Conservation (phyloP, 2,113 vertebrate species). For the Bujurquina vittata region DNA sequence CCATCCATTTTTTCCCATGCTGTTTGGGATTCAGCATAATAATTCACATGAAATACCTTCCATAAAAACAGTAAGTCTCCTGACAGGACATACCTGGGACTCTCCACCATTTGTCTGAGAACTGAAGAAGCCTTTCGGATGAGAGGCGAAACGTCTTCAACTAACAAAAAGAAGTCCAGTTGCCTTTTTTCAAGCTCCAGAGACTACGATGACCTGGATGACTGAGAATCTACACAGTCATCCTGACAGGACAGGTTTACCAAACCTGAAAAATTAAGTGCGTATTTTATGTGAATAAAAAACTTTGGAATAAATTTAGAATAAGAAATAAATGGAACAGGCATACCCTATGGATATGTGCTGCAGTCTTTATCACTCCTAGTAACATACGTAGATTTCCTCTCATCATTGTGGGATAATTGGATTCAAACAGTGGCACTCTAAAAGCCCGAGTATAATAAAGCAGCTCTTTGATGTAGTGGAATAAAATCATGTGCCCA, state of each 20-base stretch:
- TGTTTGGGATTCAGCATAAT: background rate
- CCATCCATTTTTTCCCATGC: background rate
- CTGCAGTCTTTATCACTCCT: background rate
- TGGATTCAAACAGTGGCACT: background rate
- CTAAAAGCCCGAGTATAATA: background rate
- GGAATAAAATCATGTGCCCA: background rate
- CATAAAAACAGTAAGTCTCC: conserved; percentile 10
- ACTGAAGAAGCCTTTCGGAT: no score
- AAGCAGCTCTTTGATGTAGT: background rate
- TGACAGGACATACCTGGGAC: background rate
- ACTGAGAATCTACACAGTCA: no score
- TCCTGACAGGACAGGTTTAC: conserved; percentile 2
- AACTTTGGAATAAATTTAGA: background rate
- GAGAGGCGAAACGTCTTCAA: no score
- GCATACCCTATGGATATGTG: background rate
- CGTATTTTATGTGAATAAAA: conserved; percentile 13
- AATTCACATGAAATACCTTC: background rate
- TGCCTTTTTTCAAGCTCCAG: no score
- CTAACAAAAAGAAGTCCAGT: no score
- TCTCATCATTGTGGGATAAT: background rate
- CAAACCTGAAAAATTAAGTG: conserved; percentile 67
- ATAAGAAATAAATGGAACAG: no score
- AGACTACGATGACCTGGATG: no score
- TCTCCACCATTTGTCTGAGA: no score
- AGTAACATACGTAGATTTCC: background rate